A percentile compares a stretch with the other conserved stretches of the same genome.
These are phyloP conservation scores for Otus sunia DNA, from an alignment of 2,113 vertebrate species.

Conservation along the genomic window DNA sequence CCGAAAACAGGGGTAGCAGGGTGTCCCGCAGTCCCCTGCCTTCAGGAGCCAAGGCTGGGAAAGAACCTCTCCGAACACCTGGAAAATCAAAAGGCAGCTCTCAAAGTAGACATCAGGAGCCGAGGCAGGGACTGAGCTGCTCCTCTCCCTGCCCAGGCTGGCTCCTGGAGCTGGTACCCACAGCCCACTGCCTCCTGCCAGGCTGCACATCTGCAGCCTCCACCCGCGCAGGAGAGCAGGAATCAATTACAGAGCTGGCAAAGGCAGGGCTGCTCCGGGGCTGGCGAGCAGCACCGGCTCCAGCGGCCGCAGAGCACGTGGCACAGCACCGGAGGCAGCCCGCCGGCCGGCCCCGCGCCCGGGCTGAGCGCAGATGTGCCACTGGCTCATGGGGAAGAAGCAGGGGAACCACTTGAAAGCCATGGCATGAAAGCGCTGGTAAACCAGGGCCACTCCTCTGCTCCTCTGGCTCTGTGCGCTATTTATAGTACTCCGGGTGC, in stretches of 20 bases:
- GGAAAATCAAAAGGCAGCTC: not conserved
- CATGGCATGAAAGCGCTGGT: conserved; percentile 68
- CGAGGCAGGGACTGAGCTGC: accelerated
- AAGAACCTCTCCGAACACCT: not conserved
- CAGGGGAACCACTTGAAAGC: conserved; percentile 80
- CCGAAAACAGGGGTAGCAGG: not conserved
- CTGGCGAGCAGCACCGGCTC: not conserved
- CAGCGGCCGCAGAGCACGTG: not conserved
- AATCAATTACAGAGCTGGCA: conserved; percentile 49
- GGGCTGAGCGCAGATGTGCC: conserved; percentile 57
- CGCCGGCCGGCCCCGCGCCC: accelerated
- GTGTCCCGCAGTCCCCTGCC: not conserved
- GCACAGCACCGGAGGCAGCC: not conserved
- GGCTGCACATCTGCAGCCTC: conserved; percentile 7
- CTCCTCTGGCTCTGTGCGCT: conserved; percentile 39
- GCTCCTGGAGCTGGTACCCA: not conserved
- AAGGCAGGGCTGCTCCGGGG: not conserved
- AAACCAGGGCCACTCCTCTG: conserved; percentile 70
- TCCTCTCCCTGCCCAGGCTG: not conserved
- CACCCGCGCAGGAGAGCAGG: not conserved
- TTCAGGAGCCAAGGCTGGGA: not conserved
- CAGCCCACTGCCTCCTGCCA: not conserved
- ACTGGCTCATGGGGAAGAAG: conserved; percentile 65
- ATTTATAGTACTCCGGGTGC: conserved; percentile 72
- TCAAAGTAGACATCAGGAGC: not conserved